phyloP scores from a whole-genome alignment of 2,888 invertebrate genomes.

The Laspeyria flexula region DNA sequence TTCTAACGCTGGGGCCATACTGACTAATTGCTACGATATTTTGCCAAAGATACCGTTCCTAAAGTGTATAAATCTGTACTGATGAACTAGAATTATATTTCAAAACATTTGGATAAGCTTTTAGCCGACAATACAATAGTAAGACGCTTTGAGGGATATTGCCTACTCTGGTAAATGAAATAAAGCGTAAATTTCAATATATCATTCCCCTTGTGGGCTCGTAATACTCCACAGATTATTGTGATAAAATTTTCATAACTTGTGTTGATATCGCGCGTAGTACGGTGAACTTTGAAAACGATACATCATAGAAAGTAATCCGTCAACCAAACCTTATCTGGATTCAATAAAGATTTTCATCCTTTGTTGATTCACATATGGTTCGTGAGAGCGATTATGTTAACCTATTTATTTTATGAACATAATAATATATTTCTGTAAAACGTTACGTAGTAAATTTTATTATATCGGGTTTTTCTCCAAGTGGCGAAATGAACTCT shows the following conservation, averaged over 20 bases:
- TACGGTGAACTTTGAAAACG: constrained; percentile 19
- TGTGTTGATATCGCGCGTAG: constrained; percentile 19
- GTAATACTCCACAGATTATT: constrained; percentile 33
- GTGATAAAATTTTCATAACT: constrained; percentile 40
- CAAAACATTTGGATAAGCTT: no score
- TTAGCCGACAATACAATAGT: not conserved
- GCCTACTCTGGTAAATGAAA: constrained; percentile 24
- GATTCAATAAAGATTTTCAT: constrained; percentile 20
- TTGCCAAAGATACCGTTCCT: no score
- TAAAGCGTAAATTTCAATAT: constrained; percentile 29
- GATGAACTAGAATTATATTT: no score
- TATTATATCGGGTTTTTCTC: not conserved
- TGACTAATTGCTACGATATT: no score
- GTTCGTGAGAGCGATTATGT: not conserved
- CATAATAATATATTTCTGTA: not conserved
- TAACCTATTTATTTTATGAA: not conserved
- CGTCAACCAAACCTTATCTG: constrained; percentile 24
- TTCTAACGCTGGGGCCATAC: no score
- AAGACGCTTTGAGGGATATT: constrained; percentile 6
- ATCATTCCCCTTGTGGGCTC: constrained; percentile 19
- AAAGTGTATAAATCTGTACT: no score
- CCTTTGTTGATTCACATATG: constrained; percentile 6
- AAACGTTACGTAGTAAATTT: not conserved
- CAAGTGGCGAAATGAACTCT: not conserved
- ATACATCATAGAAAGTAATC: constrained; percentile 41